Evolutionary conservation across 2,888 invertebrate genomes (phyloP).

Genomic region (Timema podura): DNA sequence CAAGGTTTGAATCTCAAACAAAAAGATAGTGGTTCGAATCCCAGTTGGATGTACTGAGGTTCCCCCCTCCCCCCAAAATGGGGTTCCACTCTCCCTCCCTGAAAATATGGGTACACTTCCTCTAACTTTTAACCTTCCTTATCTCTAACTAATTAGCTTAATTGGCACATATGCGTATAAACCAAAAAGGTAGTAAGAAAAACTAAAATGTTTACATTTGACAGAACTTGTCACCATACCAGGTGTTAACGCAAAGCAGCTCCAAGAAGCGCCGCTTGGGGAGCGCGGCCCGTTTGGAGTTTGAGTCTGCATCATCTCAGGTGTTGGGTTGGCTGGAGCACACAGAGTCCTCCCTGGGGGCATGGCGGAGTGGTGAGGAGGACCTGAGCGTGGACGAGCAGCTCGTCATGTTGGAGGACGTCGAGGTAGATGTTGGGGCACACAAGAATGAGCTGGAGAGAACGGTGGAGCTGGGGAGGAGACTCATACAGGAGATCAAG

Average conservation of each 20-base stretch:
- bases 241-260: slow-evolving; percentile 38
- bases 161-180: too few relatives aligned
- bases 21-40: too few relatives aligned
- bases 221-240: not conserved
- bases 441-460: slow-evolving; percentile 54
- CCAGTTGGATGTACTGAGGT: too few relatives aligned
- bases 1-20: too few relatives aligned
- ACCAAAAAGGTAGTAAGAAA: not conserved
- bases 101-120: too few relatives aligned
- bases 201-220: not conserved
- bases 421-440: slow-evolving; percentile 48
- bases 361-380: slow-evolving; percentile 35
- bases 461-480: slow-evolving; percentile 56
- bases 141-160: too few relatives aligned
- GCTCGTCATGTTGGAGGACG: slow-evolving; percentile 51
- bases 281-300: slow-evolving; percentile 45
- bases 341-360: slow-evolving; percentile 40
- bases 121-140: too few relatives aligned
- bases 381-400: slow-evolving; percentile 50
- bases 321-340: slow-evolving; percentile 48
- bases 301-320: slow-evolving; percentile 46
- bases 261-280: slow-evolving; percentile 45
- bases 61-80: not conserved
- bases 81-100: not conserved
- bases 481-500: slow-evolving; percentile 50